Conservation (phyloP, 2,888 invertebrate species). For the Ditylenchus weischeri region DNA sequence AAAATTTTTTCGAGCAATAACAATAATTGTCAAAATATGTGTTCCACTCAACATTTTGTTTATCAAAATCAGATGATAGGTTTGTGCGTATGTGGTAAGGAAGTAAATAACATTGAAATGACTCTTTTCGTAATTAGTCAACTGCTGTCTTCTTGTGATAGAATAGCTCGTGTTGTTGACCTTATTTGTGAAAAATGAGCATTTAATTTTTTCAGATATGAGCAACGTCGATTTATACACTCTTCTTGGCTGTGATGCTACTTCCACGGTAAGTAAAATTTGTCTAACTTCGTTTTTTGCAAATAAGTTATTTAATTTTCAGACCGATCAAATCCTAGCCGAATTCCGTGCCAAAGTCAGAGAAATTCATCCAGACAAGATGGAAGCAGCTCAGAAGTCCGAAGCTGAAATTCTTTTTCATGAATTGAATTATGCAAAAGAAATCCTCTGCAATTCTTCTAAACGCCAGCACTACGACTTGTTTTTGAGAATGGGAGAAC, state of each 20-base stretch:
- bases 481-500: conserved; percentile 36
- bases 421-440: conserved; percentile 32
- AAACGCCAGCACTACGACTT: conserved; percentile 35
- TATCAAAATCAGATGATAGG: no score
- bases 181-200: not conserved
- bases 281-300: not conserved
- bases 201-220: not conserved
- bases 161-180: not conserved
- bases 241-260: conserved; percentile 9
- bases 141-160: no score
- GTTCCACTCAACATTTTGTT: no score
- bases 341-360: conserved; percentile 45
- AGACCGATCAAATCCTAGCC: conserved; percentile 46
- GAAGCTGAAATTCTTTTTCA: conserved; percentile 28
- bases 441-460: conserved; percentile 25
- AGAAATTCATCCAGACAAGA: conserved; percentile 45
- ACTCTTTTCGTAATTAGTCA: no score
- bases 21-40: no score
- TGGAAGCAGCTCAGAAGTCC: conserved; percentile 18
- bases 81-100: no score
- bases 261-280: not conserved
- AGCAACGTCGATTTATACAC: not conserved
- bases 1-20: no score
- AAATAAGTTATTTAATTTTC: conserved; percentile 12
- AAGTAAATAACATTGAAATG: no score